Evolutionary conservation across 2,797 vertebrate genomes (phyloP).

Genomic region (Gambusia yucatana): DNA sequence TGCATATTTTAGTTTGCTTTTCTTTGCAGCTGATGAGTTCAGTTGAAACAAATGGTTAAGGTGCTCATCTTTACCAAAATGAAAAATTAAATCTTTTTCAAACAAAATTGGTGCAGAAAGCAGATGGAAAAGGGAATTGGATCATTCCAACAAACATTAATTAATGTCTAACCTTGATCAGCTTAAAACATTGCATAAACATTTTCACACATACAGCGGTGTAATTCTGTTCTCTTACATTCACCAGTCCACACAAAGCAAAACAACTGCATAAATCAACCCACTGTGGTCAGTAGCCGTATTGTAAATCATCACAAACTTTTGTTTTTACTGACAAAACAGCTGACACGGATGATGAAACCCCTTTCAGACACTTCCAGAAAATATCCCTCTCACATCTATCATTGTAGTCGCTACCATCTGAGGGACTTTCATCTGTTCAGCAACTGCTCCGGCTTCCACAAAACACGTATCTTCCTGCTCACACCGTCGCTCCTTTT

Average conservation of each 20-base stretch:
- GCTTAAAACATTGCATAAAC: background rate
- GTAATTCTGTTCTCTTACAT: background rate
- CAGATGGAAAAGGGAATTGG: background rate
- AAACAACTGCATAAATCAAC: background rate
- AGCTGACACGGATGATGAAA: conserved; percentile 13
- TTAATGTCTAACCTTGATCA: background rate
- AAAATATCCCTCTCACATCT: conserved; percentile 25
- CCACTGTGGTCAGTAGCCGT: background rate
- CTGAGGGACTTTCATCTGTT: conserved; percentile 61
- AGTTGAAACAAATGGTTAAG: background rate
- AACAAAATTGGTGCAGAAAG: background rate
- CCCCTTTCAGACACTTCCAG: conserved; percentile 24
- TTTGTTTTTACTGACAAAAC: background rate
- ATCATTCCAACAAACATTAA: background rate
- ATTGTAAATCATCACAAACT: background rate
- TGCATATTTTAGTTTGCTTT: background rate
- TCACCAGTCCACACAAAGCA: background rate
- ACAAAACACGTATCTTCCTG: conserved; percentile 15
- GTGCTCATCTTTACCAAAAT: background rate
- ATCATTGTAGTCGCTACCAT: conserved; percentile 52
- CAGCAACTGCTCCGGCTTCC: conserved; percentile 21
- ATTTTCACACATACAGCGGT: background rate
- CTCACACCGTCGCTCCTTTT: conserved; percentile 39
- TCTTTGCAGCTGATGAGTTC: background rate
- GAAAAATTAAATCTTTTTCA: background rate